A percentile compares a stretch with the other conserved stretches of the same genome.
These are phyloP conservation scores for Dryas iulia DNA, from an alignment of 1,140 invertebrate species.

Conservation along the genomic window DNA sequence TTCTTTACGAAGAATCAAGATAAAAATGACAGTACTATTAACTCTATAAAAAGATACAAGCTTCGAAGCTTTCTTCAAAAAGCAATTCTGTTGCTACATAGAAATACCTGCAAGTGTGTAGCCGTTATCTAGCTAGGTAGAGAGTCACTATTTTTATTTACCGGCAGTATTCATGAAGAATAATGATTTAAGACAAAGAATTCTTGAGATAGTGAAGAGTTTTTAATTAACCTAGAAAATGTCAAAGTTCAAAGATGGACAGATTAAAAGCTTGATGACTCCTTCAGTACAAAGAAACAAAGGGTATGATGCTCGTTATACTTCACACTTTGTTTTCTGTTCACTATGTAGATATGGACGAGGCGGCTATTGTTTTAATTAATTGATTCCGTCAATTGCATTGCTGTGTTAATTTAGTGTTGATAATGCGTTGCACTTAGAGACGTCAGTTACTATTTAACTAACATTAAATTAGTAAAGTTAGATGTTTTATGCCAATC, in stretches of 20 bases:
- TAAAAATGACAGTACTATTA: too few species aligned
- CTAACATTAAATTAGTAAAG: not conserved
- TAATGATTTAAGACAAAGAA: not conserved
- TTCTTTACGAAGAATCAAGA: too few species aligned
- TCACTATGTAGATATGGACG: conserved; percentile 1
- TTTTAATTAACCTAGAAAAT: conserved; percentile 5
- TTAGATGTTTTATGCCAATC: too few species aligned
- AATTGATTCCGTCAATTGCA: not conserved
- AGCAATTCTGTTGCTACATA: too few species aligned
- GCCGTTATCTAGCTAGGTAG: not conserved
- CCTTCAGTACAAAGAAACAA: not conserved
- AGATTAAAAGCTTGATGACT: not conserved
- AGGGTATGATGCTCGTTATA: not conserved
- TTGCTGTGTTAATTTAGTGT: not conserved
- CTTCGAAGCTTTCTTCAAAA: too few species aligned
- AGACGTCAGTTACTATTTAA: not conserved
- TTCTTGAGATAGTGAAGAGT: not conserved
- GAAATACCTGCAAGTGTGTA: too few species aligned
- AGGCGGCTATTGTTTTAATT: not conserved
- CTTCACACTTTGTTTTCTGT: not conserved
- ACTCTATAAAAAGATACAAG: too few species aligned
- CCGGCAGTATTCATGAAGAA: not conserved
- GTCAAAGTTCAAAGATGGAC: conserved; percentile 3
- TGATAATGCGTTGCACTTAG: not conserved
- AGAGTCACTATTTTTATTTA: not conserved